Conservation (phyloP, 2,113 vertebrate species). For the Miniopterus natalensis region DNA sequence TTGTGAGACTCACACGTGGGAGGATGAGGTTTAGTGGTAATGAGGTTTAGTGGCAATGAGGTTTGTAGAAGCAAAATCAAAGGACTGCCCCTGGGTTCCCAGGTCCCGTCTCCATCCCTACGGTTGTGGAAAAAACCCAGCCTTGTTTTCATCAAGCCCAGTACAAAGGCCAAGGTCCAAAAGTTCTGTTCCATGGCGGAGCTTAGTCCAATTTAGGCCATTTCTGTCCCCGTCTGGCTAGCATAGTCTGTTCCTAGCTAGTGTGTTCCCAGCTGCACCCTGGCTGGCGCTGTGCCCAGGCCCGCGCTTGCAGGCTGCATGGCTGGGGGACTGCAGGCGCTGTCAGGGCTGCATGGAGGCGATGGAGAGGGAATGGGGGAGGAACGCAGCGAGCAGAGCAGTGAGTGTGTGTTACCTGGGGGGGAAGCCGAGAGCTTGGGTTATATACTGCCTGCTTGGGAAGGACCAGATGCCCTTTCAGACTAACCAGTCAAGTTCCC, state of each 20-base stretch:
- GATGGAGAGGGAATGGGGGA: not conserved
- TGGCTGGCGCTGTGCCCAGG: not conserved
- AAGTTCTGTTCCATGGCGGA: not conserved
- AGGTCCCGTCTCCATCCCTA: not conserved
- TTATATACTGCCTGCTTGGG: not conserved
- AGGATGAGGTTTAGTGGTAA: not conserved
- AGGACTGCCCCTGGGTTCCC: not conserved
- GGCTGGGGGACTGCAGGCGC: not conserved
- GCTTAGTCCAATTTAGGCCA: not conserved
- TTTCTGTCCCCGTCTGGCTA: not conserved
- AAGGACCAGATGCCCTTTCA: not conserved
- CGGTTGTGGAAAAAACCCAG: not conserved
- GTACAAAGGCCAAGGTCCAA: not conserved
- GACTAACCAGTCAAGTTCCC: not conserved
- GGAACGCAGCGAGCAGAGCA: too few relatives aligned
- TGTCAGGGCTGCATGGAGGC: not conserved
- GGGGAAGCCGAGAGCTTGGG: not conserved
- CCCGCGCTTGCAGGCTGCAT: not conserved
- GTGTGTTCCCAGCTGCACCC: not conserved
- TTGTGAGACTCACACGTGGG: not conserved
- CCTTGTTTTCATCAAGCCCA: not conserved
- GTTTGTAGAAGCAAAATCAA: not conserved
- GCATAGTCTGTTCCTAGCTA: not conserved
- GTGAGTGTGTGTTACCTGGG: too few relatives aligned
- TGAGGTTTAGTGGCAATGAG: not conserved